phyloP scores from a whole-genome alignment of 2,797 vertebrate genomes.

The Mallotus villosus region DNA sequence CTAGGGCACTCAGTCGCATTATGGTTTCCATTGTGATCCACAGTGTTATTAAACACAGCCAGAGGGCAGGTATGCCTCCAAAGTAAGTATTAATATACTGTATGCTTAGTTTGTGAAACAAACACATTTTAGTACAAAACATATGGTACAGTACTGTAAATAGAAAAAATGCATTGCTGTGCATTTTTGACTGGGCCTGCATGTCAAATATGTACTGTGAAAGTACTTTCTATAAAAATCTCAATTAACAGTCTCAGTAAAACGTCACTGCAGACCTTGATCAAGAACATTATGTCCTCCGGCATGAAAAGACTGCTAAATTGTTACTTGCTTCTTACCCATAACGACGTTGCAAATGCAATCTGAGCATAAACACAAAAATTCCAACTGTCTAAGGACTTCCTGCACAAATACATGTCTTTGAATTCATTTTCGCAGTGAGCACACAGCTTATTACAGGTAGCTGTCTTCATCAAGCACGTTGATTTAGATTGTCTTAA shows the following conservation, averaged over 20 bases:
- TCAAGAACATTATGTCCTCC: constrained; percentile 13
- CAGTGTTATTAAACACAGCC: constrained; percentile 55
- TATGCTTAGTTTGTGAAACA: constrained; percentile 45
- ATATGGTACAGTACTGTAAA: constrained; percentile 46
- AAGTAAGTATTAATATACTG: constrained; percentile 52
- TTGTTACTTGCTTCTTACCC: constrained; percentile 11
- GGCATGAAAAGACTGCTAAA: constrained; percentile 15
- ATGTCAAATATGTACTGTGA: constrained; percentile 22
- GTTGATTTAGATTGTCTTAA: constrained; percentile 59
- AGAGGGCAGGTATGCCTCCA: constrained; percentile 37
- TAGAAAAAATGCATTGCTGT: constrained; percentile 11
- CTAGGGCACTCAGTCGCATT: constrained; percentile 50
- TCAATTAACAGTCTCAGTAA: constrained; percentile 25
- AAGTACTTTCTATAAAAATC: constrained; percentile 19
- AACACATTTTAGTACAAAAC: constrained; percentile 29
- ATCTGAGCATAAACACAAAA: neutral
- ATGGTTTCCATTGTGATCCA: constrained; percentile 64
- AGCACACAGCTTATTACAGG: constrained; percentile 43
- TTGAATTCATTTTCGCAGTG: constrained; percentile 36
- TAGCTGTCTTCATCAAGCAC: constrained; percentile 61
- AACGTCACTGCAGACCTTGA: neutral
- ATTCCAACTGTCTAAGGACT: constrained; percentile 24
- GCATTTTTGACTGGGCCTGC: constrained; percentile 10
- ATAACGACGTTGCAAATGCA: constrained; percentile 32
- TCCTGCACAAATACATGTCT: constrained; percentile 31